Percentiles rank a stretch among this genome's conserved stretches.
These are phyloP conservation scores for Mystacornis crossleyi DNA, from an alignment of 2,113 vertebrate species.

Conservation along the genomic window DNA sequence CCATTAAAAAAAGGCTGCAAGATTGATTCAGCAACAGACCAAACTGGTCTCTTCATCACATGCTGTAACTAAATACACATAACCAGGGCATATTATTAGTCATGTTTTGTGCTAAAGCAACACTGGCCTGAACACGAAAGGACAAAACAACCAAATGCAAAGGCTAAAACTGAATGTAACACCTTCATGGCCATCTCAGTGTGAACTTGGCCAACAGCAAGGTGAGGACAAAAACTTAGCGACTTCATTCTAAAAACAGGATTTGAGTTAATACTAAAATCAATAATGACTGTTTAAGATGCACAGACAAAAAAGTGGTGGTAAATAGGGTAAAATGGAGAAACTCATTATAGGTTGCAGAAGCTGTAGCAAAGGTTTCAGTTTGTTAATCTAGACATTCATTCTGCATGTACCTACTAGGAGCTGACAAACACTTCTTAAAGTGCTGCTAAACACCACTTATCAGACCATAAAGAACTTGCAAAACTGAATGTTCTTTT, in stretches of 20 bases:
- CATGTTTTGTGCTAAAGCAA: slow-evolving; percentile 13
- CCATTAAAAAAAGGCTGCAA: background rate
- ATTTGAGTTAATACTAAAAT: background rate
- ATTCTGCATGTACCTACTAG: background rate
- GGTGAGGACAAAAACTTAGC: background rate
- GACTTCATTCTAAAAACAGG: background rate
- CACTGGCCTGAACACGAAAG: background rate
- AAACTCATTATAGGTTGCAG: background rate
- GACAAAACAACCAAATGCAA: slow-evolving; percentile 2
- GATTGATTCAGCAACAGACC: slow-evolving; percentile 53
- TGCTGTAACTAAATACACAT: background rate
- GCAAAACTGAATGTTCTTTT: background rate
- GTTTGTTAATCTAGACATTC: background rate
- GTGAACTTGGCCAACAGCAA: background rate
- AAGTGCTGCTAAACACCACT: background rate
- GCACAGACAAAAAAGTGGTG: background rate
- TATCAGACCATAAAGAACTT: background rate
- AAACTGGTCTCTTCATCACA: slow-evolving; percentile 38
- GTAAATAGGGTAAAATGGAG: background rate
- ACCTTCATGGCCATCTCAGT: background rate
- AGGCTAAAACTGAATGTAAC: slow-evolving; percentile 1
- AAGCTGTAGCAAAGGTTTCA: background rate
- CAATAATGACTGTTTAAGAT: background rate
- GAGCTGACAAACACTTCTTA: background rate
- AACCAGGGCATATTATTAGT: slow-evolving; percentile 6